These are phyloP conservation scores for Caerostris darwini DNA, from an alignment of 1,140 invertebrate genomes.

Conservation along the genomic window DNA sequence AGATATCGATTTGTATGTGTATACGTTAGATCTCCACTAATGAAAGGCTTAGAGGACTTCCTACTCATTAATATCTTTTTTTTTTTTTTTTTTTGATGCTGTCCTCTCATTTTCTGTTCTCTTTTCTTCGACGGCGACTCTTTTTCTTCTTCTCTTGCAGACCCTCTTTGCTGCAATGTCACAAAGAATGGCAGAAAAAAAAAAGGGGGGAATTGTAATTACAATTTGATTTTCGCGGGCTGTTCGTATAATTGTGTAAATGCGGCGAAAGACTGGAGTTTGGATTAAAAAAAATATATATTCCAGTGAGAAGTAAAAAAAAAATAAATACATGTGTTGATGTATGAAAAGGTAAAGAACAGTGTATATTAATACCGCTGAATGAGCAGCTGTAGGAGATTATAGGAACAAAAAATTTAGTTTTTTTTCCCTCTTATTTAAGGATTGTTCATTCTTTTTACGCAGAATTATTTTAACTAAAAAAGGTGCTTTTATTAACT, in stretches of 20 bases:
- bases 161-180: neutral
- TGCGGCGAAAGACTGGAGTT: constrained; percentile 15
- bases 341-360: neutral
- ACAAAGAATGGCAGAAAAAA: neutral
- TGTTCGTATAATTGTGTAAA: constrained; percentile 59
- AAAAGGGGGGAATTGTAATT: neutral
- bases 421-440: neutral
- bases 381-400: neutral
- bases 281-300: neutral
- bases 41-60: constrained; percentile 53
- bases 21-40: constrained; percentile 52
- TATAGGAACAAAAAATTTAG: neutral
- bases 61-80: constrained; percentile 49
- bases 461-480: neutral
- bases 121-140: neutral
- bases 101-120: constrained; percentile 2
- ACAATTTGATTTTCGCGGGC: constrained; percentile 50
- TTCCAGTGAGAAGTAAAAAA: neutral
- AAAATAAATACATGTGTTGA: neutral
- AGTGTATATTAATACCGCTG: neutral
- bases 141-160: neutral
- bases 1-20: constrained; percentile 58
- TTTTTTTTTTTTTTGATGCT: too few species aligned
- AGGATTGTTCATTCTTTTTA: neutral
- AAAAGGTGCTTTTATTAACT: constrained; percentile 3